Evolutionary conservation across 1,140 invertebrate genomes (phyloP), one percentile per base, ranked within the genome.

Genomic region (Bombus soroeensis): DNA sequence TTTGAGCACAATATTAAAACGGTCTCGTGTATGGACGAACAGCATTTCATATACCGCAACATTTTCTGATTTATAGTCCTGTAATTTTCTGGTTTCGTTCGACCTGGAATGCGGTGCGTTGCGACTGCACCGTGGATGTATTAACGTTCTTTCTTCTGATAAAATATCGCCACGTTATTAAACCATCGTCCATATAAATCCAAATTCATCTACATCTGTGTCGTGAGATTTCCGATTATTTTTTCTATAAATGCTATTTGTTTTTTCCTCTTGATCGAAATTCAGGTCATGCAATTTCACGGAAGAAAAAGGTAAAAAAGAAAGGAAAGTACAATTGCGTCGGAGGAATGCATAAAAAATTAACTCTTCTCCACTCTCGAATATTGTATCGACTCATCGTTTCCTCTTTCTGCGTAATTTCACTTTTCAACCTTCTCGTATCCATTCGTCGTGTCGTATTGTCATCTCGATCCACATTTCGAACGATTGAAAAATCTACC

Each of bases 61-160:
- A n/a, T 39, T 59, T 68, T 70, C 53, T 72, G 47, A 81, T 81
- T 81, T 72, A 81, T 53, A n/a, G 43, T 34, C 15, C 43, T 37
- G 79, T 41, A 72, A 72, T 81, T 81, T 81, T 81, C 79, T 57
- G 66, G 8, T 37, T 53, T 70, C 64, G 64, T 64, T 64, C 34
- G 28, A 3, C 18, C 25, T 34, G 59, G n/a, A 43, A 66, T 66
- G 15, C 39, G 76, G 57, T 32, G 32, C 37, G 77, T 79, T 41
- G 41, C 64, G 41, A 43, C 3, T 34, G 15, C 25, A 41, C 32
- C 66, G 25, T 25, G 6, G 34, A 71, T 57, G 39, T 81, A 59
- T 81, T 57, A 77, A 9, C 57, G 37, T 77, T 28, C 57, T 62
- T 57, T 47, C 39, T n/a, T 39, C 34, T 25, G 47, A 81, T 71